A percentile compares a stretch with the other conserved stretches of the same genome.
These are phyloP conservation scores for Dascyllus trimaculatus DNA, from an alignment of 2,113 vertebrate genomes.

Conservation along the genomic window DNA sequence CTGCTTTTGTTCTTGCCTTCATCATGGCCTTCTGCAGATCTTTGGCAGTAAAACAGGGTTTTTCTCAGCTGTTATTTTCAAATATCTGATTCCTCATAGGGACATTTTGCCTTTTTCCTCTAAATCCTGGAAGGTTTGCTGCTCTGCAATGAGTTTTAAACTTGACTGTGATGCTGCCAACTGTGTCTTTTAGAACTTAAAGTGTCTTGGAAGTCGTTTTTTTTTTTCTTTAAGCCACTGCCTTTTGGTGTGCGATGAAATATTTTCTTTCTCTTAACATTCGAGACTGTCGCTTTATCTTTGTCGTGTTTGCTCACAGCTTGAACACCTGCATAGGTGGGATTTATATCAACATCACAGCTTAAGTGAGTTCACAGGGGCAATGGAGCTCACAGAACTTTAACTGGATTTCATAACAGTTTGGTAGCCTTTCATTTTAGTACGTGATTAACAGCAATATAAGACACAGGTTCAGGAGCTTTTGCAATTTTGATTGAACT, in stretches of 20 bases:
- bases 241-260: background rate
- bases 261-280: slow-evolving; percentile 1
- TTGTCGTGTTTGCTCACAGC: background rate
- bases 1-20: background rate
- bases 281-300: background rate
- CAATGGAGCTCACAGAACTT: background rate
- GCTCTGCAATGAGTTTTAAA: slow-evolving; percentile 2
- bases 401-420: background rate
- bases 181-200: background rate
- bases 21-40: background rate
- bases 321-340: background rate
- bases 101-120: background rate
- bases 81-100: background rate
- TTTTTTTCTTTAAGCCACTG: background rate
- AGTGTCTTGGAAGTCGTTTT: background rate
- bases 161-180: background rate
- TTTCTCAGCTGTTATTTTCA: slow-evolving; percentile 9
- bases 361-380: background rate
- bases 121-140: background rate
- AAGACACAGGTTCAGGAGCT: no score
- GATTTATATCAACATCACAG: slow-evolving; percentile 2
- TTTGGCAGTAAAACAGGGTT: background rate
- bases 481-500: no score
- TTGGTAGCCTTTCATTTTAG: background rate
- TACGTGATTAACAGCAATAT: no score